Conservation (phyloP, 1,140 invertebrate species). For the Ceratina calcarata region DNA sequence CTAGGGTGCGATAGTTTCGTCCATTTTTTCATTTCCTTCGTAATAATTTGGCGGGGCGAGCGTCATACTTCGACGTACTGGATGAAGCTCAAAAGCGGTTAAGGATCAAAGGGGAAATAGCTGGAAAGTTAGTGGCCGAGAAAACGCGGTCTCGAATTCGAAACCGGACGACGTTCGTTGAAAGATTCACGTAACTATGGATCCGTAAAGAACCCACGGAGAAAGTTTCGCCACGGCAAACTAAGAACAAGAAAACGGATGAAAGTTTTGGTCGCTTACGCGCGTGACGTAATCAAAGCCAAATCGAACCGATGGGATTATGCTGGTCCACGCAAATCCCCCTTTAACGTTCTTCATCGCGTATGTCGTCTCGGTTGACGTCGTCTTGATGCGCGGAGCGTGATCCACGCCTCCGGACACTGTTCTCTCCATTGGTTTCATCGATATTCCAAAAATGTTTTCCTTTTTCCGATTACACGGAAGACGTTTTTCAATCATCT, state of each 20-base stretch:
- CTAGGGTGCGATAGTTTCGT: not conserved
- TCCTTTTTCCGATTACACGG: not conserved
- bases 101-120: conserved; percentile 18
- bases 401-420: not conserved
- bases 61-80: not conserved
- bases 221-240: conserved; percentile 18
- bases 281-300: conserved; percentile 35
- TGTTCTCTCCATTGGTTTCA: not conserved
- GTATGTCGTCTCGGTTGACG: not conserved
- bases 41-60: not conserved
- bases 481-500: too few species aligned
- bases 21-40: too few species aligned
- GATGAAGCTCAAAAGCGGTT: not conserved
- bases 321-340: conserved; percentile 10
- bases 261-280: conserved; percentile 24
- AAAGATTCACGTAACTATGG: conserved; percentile 24
- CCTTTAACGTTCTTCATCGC: not conserved
- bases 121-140: conserved; percentile 20
- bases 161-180: conserved; percentile 1
- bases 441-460: too few species aligned
- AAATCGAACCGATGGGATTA: conserved; percentile 40
- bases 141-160: conserved; percentile 29
- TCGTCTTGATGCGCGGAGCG: not conserved
- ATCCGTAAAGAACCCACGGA: not conserved
- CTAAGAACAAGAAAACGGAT: not conserved